Conservation (phyloP, 1,140 invertebrate genomes). For the Neoseiulus cucumeris region DNA sequence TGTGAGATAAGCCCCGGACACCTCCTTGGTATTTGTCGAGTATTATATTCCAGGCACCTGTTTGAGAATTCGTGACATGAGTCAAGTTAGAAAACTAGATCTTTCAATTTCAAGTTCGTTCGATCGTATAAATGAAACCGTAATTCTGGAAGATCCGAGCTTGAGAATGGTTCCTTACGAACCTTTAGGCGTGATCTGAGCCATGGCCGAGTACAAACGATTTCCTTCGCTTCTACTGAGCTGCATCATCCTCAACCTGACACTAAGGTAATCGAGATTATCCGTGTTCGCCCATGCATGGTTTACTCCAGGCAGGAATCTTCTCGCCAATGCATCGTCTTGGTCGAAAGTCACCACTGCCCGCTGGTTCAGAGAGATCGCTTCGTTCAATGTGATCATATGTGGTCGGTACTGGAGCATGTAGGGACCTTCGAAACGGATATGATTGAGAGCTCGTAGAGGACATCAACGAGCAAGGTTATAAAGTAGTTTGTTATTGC, state of each 20-base stretch:
- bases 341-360: neutral
- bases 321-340: neutral
- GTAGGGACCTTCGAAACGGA: neutral
- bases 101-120: neutral
- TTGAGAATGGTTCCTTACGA: neutral
- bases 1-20: neutral
- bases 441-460: no score
- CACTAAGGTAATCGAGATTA: neutral
- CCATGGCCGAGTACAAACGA: neutral
- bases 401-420: constrained; percentile 5
- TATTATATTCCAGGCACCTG: neutral
- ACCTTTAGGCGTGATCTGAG: neutral
- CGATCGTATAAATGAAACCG: neutral
- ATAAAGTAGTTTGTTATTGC: no score
- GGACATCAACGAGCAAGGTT: no score
- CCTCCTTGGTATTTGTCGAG: neutral
- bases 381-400: neutral
- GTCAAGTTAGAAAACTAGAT: neutral
- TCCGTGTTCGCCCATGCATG: constrained; percentile 7
- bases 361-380: neutral
- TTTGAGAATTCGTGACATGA: neutral
- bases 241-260: neutral
- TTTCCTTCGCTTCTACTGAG: neutral
- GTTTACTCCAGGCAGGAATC: neutral
- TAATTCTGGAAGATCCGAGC: neutral